These are phyloP conservation scores for Morone chrysops DNA, from an alignment of 2,113 vertebrate genomes.

Conservation along the genomic window DNA sequence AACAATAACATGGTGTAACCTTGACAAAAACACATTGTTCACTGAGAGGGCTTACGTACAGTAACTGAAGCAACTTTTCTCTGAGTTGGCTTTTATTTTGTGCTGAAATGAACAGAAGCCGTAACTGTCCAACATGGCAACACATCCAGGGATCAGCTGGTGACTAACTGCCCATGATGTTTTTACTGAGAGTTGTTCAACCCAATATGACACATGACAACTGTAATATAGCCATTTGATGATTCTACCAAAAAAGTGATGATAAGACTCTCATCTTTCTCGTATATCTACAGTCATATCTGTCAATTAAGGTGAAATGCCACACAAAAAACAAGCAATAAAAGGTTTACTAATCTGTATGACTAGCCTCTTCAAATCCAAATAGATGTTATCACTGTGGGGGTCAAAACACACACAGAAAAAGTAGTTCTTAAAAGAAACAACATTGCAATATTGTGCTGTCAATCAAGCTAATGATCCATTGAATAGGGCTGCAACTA, in stretches of 20 bases:
- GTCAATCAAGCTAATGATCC: not conserved
- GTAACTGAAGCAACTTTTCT: not conserved
- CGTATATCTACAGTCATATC: not conserved
- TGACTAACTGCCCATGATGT: not conserved
- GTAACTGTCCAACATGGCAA: not conserved
- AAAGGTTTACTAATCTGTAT: not conserved
- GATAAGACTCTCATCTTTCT: not conserved
- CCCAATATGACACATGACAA: not conserved
- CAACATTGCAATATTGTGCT: not conserved
- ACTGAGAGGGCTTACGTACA: not conserved
- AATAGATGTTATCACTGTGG: not conserved
- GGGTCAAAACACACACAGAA: not conserved
- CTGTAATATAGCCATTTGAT: not conserved
- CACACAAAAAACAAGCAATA: not conserved
- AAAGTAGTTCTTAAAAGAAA: not conserved
- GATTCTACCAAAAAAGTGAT: conserved; percentile 18
- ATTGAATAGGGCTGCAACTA: not conserved
- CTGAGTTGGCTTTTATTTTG: not conserved
- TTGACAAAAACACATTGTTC: conserved; percentile 4
- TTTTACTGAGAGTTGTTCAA: conserved; percentile 3
- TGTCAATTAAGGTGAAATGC: not conserved
- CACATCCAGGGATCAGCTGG: not conserved
- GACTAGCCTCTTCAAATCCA: no score
- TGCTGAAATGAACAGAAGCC: conserved; percentile 3
- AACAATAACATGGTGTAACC: conserved; percentile 2